A percentile compares a stretch with the other conserved stretches of the same genome.
phyloP scores from a whole-genome alignment of 2,113 vertebrate species.

The Pseudolaguvia tuberculata region DNA sequence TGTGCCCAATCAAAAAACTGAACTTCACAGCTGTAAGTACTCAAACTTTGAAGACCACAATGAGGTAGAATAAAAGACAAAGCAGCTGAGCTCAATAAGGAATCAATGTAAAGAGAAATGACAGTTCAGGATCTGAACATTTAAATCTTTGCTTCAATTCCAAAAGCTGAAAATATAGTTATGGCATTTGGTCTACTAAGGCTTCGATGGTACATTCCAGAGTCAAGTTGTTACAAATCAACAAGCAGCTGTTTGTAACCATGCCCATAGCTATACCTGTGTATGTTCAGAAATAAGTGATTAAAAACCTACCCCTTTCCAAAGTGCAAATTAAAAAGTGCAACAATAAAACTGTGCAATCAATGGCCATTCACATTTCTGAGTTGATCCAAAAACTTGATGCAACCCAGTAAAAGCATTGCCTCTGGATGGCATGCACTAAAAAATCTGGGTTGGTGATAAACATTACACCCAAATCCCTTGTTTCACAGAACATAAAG shows the following conservation, averaged over 20 bases:
- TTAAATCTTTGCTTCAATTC: conserved; percentile 44
- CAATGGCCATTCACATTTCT: conserved; percentile 74
- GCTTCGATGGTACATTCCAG: conserved; percentile 63
- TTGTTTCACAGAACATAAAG: conserved; percentile 63
- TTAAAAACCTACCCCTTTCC: conserved; percentile 94
- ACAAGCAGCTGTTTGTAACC: conserved; percentile 69
- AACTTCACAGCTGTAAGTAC: conserved; percentile 92
- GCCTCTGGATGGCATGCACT: conserved; percentile 54
- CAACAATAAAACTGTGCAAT: conserved; percentile 91
- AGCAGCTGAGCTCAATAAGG: conserved; percentile 91
- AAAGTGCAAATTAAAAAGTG: conserved; percentile 99
- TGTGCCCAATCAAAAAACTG: conserved; percentile 89
- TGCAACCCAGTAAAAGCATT: conserved; percentile 53
- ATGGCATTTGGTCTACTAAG: conserved; percentile 68
- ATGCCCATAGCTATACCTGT: conserved; percentile 67
- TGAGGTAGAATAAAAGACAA: conserved; percentile 96
- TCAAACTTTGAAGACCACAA: conserved; percentile 92
- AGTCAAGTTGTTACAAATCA: conserved; percentile 68
- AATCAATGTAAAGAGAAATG: conserved; percentile 63
- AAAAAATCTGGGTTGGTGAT: conserved; percentile 58
- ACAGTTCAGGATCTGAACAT: conserved; percentile 30
- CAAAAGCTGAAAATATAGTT: conserved; percentile 62
- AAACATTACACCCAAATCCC: conserved; percentile 57
- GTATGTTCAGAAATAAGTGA: conserved; percentile 90
- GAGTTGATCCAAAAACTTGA: conserved; percentile 60